Percentiles rank a stretch among this genome's conserved stretches.
Conservation (phyloP, 2,113 vertebrate genomes). For the Isurus oxyrinchus region DNA sequence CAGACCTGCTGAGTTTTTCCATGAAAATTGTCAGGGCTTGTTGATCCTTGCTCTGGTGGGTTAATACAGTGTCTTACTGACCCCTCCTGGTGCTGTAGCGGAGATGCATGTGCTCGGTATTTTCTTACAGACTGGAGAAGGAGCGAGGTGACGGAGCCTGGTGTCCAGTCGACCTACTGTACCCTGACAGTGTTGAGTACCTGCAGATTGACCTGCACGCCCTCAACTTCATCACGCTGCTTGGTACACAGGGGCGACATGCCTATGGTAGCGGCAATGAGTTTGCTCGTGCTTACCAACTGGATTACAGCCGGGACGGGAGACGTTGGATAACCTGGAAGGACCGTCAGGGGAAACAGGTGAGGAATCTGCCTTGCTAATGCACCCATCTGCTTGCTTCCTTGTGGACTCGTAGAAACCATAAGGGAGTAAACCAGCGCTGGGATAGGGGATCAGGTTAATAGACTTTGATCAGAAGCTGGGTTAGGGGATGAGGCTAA, state of each 20-base stretch:
- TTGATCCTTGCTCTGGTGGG: background rate
- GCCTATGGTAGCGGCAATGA: conserved; percentile 74
- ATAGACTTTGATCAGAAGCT: too few species aligned
- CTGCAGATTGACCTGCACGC: conserved; percentile 77
- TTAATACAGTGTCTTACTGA: background rate
- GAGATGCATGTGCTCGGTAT: rapidly evolving
- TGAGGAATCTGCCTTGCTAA: conserved; percentile 38
- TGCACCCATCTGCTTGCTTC: background rate
- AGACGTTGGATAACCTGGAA: conserved; percentile 75
- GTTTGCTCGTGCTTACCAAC: conserved; percentile 70
- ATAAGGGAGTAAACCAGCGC: too few species aligned
- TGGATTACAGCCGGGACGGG: conserved; percentile 78
- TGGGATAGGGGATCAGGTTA: too few species aligned
- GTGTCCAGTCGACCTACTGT: conserved; percentile 72
- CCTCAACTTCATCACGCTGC: conserved; percentile 75
- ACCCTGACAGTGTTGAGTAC: conserved; percentile 73
- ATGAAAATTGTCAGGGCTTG: background rate
- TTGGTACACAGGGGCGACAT: conserved; percentile 80
- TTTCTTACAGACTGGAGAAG: conserved; percentile 60
- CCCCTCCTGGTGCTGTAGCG: too few species aligned
- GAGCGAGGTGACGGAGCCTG: conserved; percentile 84
- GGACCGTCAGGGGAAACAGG: conserved; percentile 65
- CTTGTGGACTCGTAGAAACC: background rate
- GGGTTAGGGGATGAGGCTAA: too few species aligned
- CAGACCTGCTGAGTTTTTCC: too few species aligned